Conservation (phyloP, 2,113 vertebrate species). For the Pristiophorus japonicus region DNA sequence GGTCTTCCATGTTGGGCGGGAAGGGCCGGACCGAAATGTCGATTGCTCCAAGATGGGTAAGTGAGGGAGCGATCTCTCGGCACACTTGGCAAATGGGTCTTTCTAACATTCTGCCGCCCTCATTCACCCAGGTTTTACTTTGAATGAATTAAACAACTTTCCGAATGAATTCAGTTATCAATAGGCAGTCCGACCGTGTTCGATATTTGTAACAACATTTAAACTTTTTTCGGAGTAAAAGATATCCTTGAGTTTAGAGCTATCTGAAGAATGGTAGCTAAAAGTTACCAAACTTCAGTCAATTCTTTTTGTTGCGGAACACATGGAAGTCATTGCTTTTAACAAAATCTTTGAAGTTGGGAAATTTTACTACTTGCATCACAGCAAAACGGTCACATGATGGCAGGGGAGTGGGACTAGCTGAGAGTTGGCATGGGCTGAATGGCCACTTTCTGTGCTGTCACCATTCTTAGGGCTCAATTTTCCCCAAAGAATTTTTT, state of each 20-base stretch:
- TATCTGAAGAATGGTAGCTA: neutral
- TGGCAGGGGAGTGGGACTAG: no score
- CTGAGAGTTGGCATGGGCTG: no score
- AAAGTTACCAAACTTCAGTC: neutral
- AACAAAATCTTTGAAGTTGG: no score
- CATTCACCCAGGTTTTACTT: neutral
- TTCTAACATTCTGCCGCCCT: neutral
- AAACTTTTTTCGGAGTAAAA: neutral
- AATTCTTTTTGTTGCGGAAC: neutral
- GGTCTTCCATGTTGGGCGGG: constrained; percentile 71
- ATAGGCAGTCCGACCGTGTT: neutral
- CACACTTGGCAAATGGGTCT: neutral
- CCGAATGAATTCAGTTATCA: neutral
- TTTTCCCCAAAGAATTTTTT: no score
- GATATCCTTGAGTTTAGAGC: neutral
- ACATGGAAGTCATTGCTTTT: no score
- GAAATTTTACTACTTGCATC: no score
- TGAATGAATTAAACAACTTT: neutral
- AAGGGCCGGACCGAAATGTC: constrained; percentile 50
- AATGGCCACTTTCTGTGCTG: no score
- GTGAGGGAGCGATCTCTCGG: no score
- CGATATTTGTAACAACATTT: neutral
- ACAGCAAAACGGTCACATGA: neutral
- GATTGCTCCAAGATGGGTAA: constrained; percentile 79
- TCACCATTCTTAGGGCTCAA: no score